Percentiles rank a stretch among this genome's conserved stretches.
phyloP scores from a whole-genome alignment of 2,888 invertebrate species.

The Dysmachus trigonus region DNA sequence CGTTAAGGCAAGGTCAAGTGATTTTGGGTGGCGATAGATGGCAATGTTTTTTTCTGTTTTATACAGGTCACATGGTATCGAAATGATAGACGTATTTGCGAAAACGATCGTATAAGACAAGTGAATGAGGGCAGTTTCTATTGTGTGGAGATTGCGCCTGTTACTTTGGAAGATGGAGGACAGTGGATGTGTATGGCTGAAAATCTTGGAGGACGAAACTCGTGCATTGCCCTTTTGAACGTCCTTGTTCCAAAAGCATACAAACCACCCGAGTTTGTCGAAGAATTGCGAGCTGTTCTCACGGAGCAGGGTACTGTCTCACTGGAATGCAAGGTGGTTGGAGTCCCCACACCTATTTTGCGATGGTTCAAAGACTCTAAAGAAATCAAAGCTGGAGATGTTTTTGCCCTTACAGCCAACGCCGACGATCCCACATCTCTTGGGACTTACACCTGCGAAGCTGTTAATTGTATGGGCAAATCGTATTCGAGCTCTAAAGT shows the following conservation, averaged over 20 bases:
- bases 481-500: conserved; percentile 85
- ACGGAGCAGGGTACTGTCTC: conserved; percentile 91
- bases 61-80: conserved; percentile 85
- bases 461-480: conserved; percentile 87
- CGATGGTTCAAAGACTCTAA: conserved; percentile 85
- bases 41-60: neutral
- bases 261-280: conserved; percentile 86
- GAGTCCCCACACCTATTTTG: conserved; percentile 83
- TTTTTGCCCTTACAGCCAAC: conserved; percentile 86
- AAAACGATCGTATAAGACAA: conserved; percentile 78
- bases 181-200: conserved; percentile 86
- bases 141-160: conserved; percentile 84
- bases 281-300: conserved; percentile 81
- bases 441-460: conserved; percentile 88
- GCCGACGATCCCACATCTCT: conserved; percentile 85
- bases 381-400: conserved; percentile 89
- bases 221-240: conserved; percentile 79
- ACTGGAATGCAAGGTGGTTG: conserved; percentile 89
- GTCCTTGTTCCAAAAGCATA: conserved; percentile 89
- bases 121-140: conserved; percentile 87
- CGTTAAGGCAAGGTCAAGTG: conserved; percentile 71
- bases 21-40: neutral
- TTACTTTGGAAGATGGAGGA: conserved; percentile 83
- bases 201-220: conserved; percentile 78
- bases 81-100: conserved; percentile 79